Base-by-base conservation (phyloP, 2,888 invertebrate genomes). In the Caenorhabditis afra region DNA sequence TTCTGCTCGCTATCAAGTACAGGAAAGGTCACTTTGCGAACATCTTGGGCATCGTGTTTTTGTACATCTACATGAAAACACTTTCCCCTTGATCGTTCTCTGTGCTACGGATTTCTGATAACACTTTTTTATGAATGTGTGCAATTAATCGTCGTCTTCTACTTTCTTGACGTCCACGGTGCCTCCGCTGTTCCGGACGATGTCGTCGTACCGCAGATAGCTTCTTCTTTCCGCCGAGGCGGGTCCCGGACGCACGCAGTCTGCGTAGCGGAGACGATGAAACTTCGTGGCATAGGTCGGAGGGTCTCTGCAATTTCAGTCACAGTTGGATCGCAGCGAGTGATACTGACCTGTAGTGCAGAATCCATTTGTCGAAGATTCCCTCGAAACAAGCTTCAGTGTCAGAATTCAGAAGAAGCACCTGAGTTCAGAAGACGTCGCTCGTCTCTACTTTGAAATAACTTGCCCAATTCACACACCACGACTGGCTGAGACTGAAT, bases 401-500 rank as follows among this genome's bases (percentile, higher is more conserved):
- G 52, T 85, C 81, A 2, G 81, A 80, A 22, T 82, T 81, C 18
- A 81, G 62, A 7, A 84, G 65, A 18, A 83, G 64, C 4, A 81
- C 81, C 84, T 81, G 62, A 5, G 65, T 74, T 20, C 10, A 53
- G n/a, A 29, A 81, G 84, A 81, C 14, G 7, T 11, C 11, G 14
- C 11, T 14, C 11, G 2, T 41, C 7, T 3, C 2, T 3, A 14
- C 7, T 8, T 77, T 76, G 11, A 68, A 57, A 37, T 79, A 81
- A n/a, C 79, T 53, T 23, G 85, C 86, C 85, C 85, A 86, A 39
- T 86, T 79, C 35, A 85, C 85, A 67, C 85, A 86, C 83, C 83
- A 86, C 29, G 78, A 73, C 47, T 85, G 85, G 23, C 82, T 81
- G 22, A 86, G 47, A 50, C 82, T 81, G 65, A 81, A 84, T 14